A percentile compares a stretch with the other conserved stretches of the same genome.
phyloP scores from a whole-genome alignment of 2,888 invertebrate species.

The Lasioglossum vierecki region DNA sequence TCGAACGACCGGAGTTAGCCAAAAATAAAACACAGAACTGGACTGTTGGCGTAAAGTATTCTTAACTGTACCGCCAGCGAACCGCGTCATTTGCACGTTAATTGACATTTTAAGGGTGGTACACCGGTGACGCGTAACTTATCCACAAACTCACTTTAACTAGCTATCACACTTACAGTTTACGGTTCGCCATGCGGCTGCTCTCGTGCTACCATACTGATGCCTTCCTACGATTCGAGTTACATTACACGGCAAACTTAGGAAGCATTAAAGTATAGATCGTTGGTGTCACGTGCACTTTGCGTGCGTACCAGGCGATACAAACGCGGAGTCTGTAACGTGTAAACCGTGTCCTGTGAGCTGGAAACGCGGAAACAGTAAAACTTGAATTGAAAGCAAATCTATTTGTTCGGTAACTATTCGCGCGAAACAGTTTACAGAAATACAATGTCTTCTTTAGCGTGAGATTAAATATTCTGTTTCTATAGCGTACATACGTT shows the following conservation, averaged over 20 bases:
- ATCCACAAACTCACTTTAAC: conserved; percentile 51
- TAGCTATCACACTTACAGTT: conserved; percentile 53
- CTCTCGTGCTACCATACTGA: conserved; percentile 36
- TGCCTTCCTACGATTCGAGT: conserved; percentile 46
- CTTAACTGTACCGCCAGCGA: not conserved
- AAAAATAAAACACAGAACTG: not conserved
- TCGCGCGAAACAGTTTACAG: not conserved
- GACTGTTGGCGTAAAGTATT: conserved; percentile 2
- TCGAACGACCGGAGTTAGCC: not conserved
- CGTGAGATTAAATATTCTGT: not conserved
- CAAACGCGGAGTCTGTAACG: not conserved
- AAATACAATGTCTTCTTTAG: not conserved
- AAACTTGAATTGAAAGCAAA: not conserved
- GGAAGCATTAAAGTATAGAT: conserved; percentile 15
- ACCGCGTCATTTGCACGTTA: conserved; percentile 36
- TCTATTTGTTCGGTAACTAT: not conserved
- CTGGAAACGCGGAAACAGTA: not conserved
- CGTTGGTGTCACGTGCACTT: conserved; percentile 4
- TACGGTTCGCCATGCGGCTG: conserved; percentile 36
- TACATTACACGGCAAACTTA: conserved; percentile 12
- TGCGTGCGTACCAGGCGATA: not conserved
- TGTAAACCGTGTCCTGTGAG: not conserved
- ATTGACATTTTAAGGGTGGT: conserved; percentile 61
- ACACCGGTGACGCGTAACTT: conserved; percentile 45
- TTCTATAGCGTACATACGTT: not conserved